These are phyloP conservation scores for Dryocosmus kuriphilus DNA, from an alignment of 2,888 invertebrate genomes.

Conservation along the genomic window DNA sequence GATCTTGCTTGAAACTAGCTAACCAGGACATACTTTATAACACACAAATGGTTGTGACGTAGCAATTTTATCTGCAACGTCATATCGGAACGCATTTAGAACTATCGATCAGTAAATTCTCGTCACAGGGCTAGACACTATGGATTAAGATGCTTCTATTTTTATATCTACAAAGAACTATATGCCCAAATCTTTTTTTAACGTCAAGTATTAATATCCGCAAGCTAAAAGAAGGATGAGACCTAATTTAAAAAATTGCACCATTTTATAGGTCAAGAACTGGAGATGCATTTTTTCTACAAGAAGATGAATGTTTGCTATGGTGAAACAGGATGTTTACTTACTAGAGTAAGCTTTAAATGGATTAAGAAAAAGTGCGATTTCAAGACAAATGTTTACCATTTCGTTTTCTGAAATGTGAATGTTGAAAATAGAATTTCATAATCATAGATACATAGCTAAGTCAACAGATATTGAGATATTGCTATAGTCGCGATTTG, in stretches of 20 bases:
- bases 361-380: not conserved
- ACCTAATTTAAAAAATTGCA: not conserved
- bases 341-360: not conserved
- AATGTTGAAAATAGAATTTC: constrained; percentile 1
- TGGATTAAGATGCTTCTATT: not conserved
- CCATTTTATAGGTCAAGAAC: not conserved
- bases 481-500: not conserved
- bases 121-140: not conserved
- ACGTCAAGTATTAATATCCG: not conserved
- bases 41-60: not conserved
- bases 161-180: not conserved
- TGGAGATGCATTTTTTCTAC: not conserved
- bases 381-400: not conserved
- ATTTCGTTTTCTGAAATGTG: not conserved
- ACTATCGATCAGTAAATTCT: constrained; percentile 26
- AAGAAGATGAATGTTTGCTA: not conserved
- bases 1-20: not conserved
- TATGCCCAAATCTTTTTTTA: not conserved
- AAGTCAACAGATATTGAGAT: not conserved
- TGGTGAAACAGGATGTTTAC: not conserved
- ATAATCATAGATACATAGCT: not conserved
- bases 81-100: constrained; percentile 10
- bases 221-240: too few relatives aligned
- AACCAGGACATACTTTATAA: not conserved
- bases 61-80: not conserved